Evolutionary conservation across 2,113 vertebrate species (phyloP), one percentile per base, ranked within the genome.

Genomic region (Entomyzon cyanotis): DNA sequence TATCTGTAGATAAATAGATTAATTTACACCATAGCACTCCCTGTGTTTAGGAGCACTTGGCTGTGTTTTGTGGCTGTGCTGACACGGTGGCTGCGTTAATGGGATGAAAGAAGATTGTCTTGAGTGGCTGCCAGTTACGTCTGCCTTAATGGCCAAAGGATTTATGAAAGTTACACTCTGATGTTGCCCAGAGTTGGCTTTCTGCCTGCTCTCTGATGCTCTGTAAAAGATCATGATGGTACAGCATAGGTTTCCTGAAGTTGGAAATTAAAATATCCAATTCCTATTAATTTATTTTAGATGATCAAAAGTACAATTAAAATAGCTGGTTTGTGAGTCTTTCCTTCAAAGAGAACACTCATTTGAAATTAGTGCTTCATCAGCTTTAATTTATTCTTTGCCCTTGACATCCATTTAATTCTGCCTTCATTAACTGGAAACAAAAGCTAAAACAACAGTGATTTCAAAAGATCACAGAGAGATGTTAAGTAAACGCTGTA

Each of bases 111-210:
- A 92, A 87, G 77, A 95, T 92, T 93, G 92, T 84, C 83, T 93
- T 92, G 93, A 95, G 86, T 81, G 74, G 80, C 74, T 95, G 90
- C 92, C 93, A 95, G 82, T 90, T 91, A 41, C 0, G 4, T 77
- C 81, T 94, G 46, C 75, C 60, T 91, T 94, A 97, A 96, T 90
- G 73, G 83, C 77, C 88, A 39, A 41, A 94, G 91, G 88, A 95
- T 94, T 95, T 95, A 95, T 95, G 93, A 33, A 94, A 84, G 86
- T 82, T 86, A 11, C 83, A 12, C 85, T 94, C 78, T 9, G 56
- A 65, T 60, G 78, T 76, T 91, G 84, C 67, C n/a, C 53, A 63
- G 74, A 63, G 85, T 85, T 96, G 91, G 87, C 93, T 80, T 83
- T n/a, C 52, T 94, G 93, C 95, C 94, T 87, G 79, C 44, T 90